phyloP scores from a whole-genome alignment of 2,797 vertebrate genomes.

The Brachyrhaphis roseni region DNA sequence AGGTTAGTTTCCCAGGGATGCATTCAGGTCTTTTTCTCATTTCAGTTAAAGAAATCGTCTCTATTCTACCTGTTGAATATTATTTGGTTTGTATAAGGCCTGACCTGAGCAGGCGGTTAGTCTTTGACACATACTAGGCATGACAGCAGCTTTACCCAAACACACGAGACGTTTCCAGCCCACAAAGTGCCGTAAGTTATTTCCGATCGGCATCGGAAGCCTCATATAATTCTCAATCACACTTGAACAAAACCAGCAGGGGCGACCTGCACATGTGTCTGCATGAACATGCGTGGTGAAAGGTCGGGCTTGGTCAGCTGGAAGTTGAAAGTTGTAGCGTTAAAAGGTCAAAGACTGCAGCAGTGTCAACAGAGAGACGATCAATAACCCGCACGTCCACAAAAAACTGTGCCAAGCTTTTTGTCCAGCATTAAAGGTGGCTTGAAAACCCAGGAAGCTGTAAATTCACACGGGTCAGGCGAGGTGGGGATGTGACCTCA shows the following conservation, averaged over 20 bases:
- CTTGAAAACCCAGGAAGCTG: conserved; percentile 49
- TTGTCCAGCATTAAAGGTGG: conserved; percentile 16
- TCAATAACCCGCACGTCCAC: conserved; percentile 53
- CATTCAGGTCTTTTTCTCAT: conserved; percentile 1
- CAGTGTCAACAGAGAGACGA: conserved; percentile 55
- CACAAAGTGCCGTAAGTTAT: conserved; percentile 4
- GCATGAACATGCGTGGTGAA: conserved; percentile 46
- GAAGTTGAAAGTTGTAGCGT: conserved; percentile 56
- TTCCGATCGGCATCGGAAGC: conserved; percentile 11
- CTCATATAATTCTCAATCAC: conserved; percentile 31
- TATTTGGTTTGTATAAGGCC: conserved; percentile 7
- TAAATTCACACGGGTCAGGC: conserved; percentile 55
- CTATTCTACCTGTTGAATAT: neutral
- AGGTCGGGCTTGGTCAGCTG: conserved; percentile 53
- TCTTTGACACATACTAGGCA: neutral
- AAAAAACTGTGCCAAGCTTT: conserved; percentile 16
- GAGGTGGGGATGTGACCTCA: conserved; percentile 63
- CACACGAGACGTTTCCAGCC: neutral
- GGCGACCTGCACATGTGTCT: conserved; percentile 56
- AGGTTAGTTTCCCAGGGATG: neutral
- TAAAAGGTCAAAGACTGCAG: conserved; percentile 62
- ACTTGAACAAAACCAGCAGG: conserved; percentile 42
- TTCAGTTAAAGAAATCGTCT: neutral
- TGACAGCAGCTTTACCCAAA: neutral
- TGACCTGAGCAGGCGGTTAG: neutral